Percentiles rank a stretch among this genome's conserved stretches.
Conservation (phyloP, 2,797 vertebrate genomes). For the Aeoliscus strigatus region DNA sequence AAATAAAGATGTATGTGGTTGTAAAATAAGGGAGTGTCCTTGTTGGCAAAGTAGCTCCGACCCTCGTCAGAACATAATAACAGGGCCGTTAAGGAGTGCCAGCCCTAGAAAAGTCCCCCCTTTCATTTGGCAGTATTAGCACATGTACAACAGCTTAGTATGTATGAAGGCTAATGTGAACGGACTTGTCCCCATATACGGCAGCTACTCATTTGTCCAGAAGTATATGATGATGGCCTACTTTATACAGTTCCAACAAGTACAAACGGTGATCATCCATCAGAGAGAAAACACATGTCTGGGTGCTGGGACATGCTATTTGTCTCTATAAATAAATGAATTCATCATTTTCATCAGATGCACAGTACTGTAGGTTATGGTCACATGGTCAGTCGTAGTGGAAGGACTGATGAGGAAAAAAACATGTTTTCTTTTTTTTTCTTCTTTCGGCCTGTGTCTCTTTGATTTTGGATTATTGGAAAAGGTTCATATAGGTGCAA, state of each 20-base stretch:
- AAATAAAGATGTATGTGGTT: no score
- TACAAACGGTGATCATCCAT: not conserved
- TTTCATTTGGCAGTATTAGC: conserved; percentile 54
- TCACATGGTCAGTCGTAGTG: conserved; percentile 20
- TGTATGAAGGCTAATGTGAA: conserved; percentile 5
- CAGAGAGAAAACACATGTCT: conserved; percentile 1
- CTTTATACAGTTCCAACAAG: not conserved
- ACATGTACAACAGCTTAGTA: conserved; percentile 19
- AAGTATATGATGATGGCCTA: no score
- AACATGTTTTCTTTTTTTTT: conserved; percentile 25
- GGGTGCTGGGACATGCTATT: conserved; percentile 21
- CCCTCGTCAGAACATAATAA: conserved; percentile 54
- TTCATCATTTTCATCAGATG: no score
- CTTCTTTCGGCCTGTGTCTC: conserved; percentile 17
- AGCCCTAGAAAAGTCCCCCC: conserved; percentile 49
- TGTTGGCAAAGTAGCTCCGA: conserved; percentile 36
- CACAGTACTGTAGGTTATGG: conserved; percentile 6
- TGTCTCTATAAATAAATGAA: conserved; percentile 23
- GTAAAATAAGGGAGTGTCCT: no score
- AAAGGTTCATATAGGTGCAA: conserved; percentile 30
- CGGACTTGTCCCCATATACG: not conserved
- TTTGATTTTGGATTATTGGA: conserved; percentile 12
- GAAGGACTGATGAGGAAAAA: conserved; percentile 26
- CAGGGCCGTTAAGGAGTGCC: conserved; percentile 51
- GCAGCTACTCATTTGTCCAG: no score